Evolutionary conservation across 2,113 vertebrate species (phyloP).

Genomic region (Ahaetulla prasina): DNA sequence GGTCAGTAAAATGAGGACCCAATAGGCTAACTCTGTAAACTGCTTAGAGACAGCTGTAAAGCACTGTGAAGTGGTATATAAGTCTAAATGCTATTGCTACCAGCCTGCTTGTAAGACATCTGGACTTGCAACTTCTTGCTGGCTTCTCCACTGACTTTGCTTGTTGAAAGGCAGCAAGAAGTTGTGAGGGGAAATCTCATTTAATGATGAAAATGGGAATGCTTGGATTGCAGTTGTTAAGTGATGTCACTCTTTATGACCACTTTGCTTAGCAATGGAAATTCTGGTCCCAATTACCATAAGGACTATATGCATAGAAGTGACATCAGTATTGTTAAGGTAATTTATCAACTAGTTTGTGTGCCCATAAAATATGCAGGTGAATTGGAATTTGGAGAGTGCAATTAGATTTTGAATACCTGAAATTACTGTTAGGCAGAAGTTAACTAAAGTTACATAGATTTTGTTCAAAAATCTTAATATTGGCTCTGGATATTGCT

Average conservation of each 20-base stretch:
- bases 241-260: not conserved
- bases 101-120: not conserved
- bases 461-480: not conserved
- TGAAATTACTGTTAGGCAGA: not conserved
- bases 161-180: not conserved
- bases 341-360: not conserved
- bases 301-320: not conserved
- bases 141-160: not conserved
- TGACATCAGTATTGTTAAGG: not conserved
- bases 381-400: not conserved
- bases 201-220: not conserved
- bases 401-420: not conserved
- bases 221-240: not conserved
- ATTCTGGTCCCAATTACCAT: not conserved
- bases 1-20: not conserved
- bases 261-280: not conserved
- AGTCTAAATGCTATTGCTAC: too few species aligned
- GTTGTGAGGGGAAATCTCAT: not conserved
- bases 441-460: not conserved
- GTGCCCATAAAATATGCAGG: not conserved
- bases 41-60: not conserved
- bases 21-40: not conserved
- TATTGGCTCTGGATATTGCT: not conserved
- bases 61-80: too few species aligned
- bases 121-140: not conserved